Conservation (phyloP, 1,140 invertebrate species). For the Lamellibrachia luymesi region DNA sequence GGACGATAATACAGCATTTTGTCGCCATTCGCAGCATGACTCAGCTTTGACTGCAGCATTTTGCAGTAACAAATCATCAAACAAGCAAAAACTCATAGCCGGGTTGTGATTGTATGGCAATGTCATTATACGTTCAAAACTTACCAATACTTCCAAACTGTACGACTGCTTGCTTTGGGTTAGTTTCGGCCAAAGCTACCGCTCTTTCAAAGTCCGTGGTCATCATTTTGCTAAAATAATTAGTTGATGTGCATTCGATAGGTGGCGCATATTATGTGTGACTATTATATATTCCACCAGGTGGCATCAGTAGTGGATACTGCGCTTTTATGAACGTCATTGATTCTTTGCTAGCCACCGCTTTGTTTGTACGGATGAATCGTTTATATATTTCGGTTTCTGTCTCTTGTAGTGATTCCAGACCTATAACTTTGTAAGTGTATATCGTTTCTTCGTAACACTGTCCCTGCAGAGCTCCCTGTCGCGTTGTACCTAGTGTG, state of each 20-base stretch:
- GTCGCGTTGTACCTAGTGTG: too few relatives aligned
- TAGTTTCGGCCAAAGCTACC: neutral
- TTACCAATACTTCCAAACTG: neutral
- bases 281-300: neutral
- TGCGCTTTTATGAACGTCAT: too few relatives aligned
- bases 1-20: neutral
- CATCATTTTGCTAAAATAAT: neutral
- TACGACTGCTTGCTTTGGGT: conserved; percentile 3
- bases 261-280: neutral
- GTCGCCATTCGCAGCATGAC: neutral
- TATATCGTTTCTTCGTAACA: too few relatives aligned
- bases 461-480: too few relatives aligned
- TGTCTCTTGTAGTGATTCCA: too few relatives aligned
- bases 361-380: too few relatives aligned
- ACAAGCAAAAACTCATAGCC: neutral
- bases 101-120: neutral
- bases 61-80: neutral
- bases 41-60: neutral
- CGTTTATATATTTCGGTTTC: too few relatives aligned
- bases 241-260: neutral
- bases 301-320: neutral
- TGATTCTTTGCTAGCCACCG: too few relatives aligned
- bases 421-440: too few relatives aligned
- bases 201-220: neutral
- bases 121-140: neutral